Evolutionary conservation across 2,888 invertebrate species (phyloP).

Genomic region (Synergus laeviventris): DNA sequence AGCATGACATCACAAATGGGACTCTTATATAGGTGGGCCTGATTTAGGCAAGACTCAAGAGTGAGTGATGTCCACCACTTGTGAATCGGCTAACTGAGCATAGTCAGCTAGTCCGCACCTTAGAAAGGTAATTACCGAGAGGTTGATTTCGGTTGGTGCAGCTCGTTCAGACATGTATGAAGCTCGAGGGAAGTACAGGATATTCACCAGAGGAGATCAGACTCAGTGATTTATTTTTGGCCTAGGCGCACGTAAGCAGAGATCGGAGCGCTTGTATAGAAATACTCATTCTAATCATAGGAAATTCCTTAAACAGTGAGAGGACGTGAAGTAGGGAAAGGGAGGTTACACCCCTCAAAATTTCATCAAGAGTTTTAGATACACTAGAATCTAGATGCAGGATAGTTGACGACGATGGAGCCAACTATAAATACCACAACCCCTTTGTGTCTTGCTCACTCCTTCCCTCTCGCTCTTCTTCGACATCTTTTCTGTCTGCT

Average conservation of each 20-base stretch:
- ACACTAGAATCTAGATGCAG: conserved; percentile 32
- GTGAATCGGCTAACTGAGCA: neutral
- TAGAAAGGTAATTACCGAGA: neutral
- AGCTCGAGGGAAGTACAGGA: neutral
- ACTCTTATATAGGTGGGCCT: conserved; percentile 20
- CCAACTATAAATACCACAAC: conserved; percentile 37
- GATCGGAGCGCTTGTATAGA: conserved; percentile 61
- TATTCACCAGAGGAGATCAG: conserved; percentile 7
- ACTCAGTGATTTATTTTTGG: conserved; percentile 9
- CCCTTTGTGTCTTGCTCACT: conserved; percentile 37
- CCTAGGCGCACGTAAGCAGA: neutral
- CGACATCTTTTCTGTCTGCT: conserved; percentile 41
- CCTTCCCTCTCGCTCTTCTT: conserved; percentile 26
- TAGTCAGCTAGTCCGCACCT: neutral
- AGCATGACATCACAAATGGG: conserved; percentile 16
- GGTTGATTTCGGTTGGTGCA: neutral
- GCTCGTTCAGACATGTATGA: neutral
- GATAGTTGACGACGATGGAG: conserved; percentile 20
- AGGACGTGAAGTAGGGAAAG: conserved; percentile 4
- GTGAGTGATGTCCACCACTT: neutral
- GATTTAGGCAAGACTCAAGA: conserved; percentile 15
- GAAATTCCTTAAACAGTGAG: conserved; percentile 50
- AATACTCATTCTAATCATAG: conserved; percentile 75
- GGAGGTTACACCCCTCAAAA: conserved; percentile 7
- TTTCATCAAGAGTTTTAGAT: conserved; percentile 24